phyloP scores from a whole-genome alignment of 2,888 invertebrate genomes.

The Dolichomitus sp. region DNA sequence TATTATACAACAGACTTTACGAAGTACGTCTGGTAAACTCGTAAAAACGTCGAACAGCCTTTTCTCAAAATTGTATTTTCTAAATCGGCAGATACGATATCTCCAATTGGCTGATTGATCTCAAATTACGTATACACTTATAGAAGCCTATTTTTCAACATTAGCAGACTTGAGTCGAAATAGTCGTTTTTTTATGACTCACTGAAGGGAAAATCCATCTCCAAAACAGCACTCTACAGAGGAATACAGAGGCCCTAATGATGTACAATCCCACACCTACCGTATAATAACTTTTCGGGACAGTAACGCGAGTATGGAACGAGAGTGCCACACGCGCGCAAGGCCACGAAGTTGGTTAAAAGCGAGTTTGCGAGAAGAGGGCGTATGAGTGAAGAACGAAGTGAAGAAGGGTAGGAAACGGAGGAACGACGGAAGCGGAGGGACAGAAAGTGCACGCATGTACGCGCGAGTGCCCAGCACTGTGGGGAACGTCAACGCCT shows the following conservation, averaged over 20 bases:
- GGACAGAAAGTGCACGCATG: slow-evolving; percentile 49
- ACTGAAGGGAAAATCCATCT: not conserved
- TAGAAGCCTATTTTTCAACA: too few species aligned
- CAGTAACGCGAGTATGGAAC: not conserved
- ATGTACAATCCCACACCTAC: not conserved
- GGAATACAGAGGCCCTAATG: not conserved
- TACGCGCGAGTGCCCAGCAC: slow-evolving; percentile 50
- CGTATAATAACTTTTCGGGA: not conserved
- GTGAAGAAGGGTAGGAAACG: slow-evolving; percentile 4
- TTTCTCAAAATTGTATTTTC: too few species aligned
- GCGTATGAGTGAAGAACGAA: not conserved
- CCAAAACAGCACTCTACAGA: not conserved
- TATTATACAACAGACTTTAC: too few species aligned
- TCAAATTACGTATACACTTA: too few species aligned
- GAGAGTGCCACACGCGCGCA: not conserved
- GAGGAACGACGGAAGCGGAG: slow-evolving; percentile 15
- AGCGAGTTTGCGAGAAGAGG: not conserved
- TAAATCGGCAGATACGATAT: too few species aligned
- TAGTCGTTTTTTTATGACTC: not conserved
- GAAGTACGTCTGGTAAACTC: too few species aligned
- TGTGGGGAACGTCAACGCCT: slow-evolving; percentile 52
- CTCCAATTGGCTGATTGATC: too few species aligned
- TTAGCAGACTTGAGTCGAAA: not conserved
- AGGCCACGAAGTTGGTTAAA: slow-evolving; percentile 10
- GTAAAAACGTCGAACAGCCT: too few species aligned